Conservation (phyloP, 2,888 invertebrate genomes). For the Catocala nupta region DNA sequence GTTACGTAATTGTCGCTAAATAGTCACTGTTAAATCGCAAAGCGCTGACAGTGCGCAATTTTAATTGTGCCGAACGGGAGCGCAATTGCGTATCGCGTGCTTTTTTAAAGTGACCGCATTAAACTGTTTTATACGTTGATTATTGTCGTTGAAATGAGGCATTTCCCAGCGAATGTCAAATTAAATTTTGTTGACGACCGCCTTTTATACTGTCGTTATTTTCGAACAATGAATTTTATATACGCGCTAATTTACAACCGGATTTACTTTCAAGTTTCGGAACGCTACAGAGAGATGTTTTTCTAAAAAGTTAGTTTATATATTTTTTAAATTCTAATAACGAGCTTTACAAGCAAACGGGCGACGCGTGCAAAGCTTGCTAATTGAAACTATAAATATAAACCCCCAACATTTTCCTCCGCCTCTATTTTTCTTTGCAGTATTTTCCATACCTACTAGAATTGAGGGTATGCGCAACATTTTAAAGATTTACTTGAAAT, state of each 20-base stretch:
- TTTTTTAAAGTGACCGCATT: slow-evolving; percentile 69
- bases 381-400: slow-evolving; percentile 86
- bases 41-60: slow-evolving; percentile 70
- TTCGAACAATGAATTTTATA: slow-evolving; percentile 74
- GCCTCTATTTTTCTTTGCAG: slow-evolving; percentile 70
- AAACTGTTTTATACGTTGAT: slow-evolving; percentile 77
- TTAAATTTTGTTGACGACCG: slow-evolving; percentile 77
- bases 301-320: slow-evolving; percentile 52
- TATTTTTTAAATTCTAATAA: slow-evolving; percentile 63
- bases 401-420: slow-evolving; percentile 70
- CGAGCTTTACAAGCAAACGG: slow-evolving; percentile 57
- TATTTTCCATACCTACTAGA: slow-evolving; percentile 57
- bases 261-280: slow-evolving; percentile 51
- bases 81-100: slow-evolving; percentile 52
- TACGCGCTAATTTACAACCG: slow-evolving; percentile 65
- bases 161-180: slow-evolving; percentile 71
- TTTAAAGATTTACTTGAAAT: slow-evolving; percentile 48
- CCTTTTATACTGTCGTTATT: slow-evolving; percentile 73
- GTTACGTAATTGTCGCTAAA: slow-evolving; percentile 82
- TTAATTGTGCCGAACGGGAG: slow-evolving; percentile 62
- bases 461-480: slow-evolving; percentile 51
- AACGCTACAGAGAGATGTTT: slow-evolving; percentile 37
- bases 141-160: slow-evolving; percentile 75
- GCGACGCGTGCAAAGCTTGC: slow-evolving; percentile 72
- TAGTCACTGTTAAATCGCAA: slow-evolving; percentile 72